Evolutionary conservation across 2,113 vertebrate species (phyloP).

Genomic region (Vombatus ursinus): DNA sequence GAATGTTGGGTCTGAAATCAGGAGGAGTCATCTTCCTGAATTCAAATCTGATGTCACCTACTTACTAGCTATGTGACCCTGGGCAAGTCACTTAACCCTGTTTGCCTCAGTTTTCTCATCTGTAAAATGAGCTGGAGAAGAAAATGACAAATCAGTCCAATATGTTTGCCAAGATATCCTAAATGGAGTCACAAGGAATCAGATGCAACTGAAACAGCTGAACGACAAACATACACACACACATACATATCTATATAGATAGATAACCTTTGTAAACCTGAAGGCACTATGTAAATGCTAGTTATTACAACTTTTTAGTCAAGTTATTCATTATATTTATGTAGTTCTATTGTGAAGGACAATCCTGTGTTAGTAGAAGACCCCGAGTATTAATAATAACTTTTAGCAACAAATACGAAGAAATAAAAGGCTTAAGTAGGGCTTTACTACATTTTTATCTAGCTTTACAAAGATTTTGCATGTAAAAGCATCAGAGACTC

Average conservation of each 20-base stretch:
- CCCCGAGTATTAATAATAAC: not conserved
- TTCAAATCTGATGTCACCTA: not conserved
- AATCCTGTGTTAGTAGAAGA: not conserved
- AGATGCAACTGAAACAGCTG: not conserved
- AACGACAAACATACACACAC: not conserved
- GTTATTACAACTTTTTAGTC: not conserved
- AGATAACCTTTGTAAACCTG: not conserved
- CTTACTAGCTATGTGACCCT: not conserved
- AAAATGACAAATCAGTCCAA: not conserved
- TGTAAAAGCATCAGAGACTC: not conserved
- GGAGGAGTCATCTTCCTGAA: not conserved
- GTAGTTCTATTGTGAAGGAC: not conserved
- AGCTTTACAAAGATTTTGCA: not conserved
- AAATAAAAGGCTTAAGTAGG: not conserved
- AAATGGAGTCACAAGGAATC: not conserved
- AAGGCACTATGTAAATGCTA: not conserved
- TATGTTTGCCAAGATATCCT: not conserved
- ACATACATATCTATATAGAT: not conserved
- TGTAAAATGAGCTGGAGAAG: not conserved
- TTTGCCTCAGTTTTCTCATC: not conserved
- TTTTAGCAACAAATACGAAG: not conserved
- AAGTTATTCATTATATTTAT: not conserved
- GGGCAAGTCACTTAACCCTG: not conserved
- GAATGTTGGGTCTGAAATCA: not conserved
- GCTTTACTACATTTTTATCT: not conserved